These are phyloP conservation scores for Leucoma salicis DNA, from an alignment of 2,888 invertebrate species.

Conservation along the genomic window DNA sequence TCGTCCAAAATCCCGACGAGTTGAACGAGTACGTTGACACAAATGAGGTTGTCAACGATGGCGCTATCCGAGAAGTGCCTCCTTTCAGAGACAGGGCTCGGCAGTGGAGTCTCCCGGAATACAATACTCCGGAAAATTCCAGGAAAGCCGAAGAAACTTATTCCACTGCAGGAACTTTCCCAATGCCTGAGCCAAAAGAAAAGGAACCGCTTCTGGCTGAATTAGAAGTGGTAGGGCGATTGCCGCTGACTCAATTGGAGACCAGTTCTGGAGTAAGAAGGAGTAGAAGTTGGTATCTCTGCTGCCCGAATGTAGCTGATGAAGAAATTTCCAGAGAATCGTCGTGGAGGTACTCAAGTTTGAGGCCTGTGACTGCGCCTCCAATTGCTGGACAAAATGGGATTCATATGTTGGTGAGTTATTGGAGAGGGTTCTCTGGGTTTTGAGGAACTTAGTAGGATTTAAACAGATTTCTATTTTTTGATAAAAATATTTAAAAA, in stretches of 20 bases:
- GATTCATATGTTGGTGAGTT: slow-evolving; percentile 41
- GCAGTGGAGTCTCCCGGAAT: slow-evolving; percentile 58
- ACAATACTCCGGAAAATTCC: slow-evolving; percentile 55
- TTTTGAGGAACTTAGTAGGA: too few relatives aligned
- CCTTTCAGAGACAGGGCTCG: slow-evolving; percentile 56
- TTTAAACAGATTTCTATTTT: too few relatives aligned
- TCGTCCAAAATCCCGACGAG: slow-evolving; percentile 63
- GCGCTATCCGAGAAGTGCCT: slow-evolving; percentile 57
- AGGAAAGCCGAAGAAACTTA: slow-evolving; percentile 63
- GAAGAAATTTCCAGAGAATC: slow-evolving; percentile 68
- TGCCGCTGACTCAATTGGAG: slow-evolving; percentile 65
- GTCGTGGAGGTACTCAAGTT: slow-evolving; percentile 70
- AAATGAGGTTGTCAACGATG: slow-evolving; percentile 63
- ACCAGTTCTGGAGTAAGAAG: slow-evolving; percentile 66
- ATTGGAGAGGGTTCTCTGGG: too few relatives aligned
- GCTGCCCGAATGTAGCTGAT: slow-evolving; percentile 75
- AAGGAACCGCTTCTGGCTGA: slow-evolving; percentile 71
- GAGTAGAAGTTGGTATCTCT: slow-evolving; percentile 83
- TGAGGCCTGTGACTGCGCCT: slow-evolving; percentile 68
- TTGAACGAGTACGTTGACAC: slow-evolving; percentile 69
- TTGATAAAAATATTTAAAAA: too few relatives aligned
- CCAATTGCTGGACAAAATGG: slow-evolving; percentile 60
- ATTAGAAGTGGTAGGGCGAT: slow-evolving; percentile 62
- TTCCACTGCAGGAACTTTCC: slow-evolving; percentile 75
- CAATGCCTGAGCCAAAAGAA: slow-evolving; percentile 73